These are phyloP conservation scores for Orgyia antiqua DNA, from an alignment of 2,888 invertebrate species.

Conservation along the genomic window DNA sequence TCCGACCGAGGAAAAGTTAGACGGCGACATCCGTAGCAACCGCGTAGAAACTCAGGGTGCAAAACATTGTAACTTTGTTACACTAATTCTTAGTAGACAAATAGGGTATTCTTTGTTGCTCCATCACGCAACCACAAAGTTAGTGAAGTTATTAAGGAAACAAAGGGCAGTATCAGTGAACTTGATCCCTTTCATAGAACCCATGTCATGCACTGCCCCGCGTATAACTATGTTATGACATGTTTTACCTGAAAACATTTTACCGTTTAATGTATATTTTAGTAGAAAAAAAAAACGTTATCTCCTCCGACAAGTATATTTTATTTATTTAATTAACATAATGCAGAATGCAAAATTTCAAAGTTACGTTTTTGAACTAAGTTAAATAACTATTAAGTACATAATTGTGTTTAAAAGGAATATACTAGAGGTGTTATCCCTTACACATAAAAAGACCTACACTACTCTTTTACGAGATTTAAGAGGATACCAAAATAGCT, in stretches of 20 bases:
- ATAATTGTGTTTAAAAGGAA: no score
- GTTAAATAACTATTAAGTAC: no score
- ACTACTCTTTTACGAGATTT: no score
- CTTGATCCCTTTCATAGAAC: slow-evolving; percentile 24
- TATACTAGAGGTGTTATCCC: no score
- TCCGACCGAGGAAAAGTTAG: slow-evolving; percentile 15
- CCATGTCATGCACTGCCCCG: slow-evolving; percentile 20
- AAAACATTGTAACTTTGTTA: slow-evolving; percentile 27
- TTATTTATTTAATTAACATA: no score
- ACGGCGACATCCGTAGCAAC: slow-evolving; percentile 36
- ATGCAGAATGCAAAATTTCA: no score
- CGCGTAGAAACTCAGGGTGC: slow-evolving; percentile 16
- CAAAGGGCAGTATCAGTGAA: slow-evolving; percentile 28
- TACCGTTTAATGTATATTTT: no score
- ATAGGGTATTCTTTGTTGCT: slow-evolving; percentile 41
- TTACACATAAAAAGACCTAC: no score
- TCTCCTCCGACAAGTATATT: no score
- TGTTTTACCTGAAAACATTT: slow-evolving; percentile 8
- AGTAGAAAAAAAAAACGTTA: no score
- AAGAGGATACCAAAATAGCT: no score
- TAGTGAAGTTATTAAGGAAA: slow-evolving; percentile 29
- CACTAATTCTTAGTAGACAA: slow-evolving; percentile 40
- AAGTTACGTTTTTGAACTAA: no score
- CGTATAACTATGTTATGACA: slow-evolving; percentile 16
- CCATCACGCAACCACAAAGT: slow-evolving; percentile 44